These are phyloP conservation scores for Rhabdophis nuchalis DNA, from an alignment of 2,797 vertebrate species.

Conservation along the genomic window DNA sequence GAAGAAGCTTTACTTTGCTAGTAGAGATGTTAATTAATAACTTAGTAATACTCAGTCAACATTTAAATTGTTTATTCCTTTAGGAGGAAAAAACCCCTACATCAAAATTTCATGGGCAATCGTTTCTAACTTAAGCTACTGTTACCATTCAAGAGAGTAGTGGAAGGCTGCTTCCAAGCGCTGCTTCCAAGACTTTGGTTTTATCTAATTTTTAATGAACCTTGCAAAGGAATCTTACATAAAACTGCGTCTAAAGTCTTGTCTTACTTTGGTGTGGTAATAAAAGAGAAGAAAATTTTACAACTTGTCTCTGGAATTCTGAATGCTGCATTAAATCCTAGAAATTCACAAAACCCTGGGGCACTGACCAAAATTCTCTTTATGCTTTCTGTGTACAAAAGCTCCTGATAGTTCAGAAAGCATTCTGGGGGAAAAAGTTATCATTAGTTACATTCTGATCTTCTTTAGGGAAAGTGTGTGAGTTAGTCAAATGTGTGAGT, in stretches of 20 bases:
- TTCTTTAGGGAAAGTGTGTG: not conserved
- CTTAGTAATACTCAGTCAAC: not conserved
- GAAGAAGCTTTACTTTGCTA: not conserved
- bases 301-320: not conserved
- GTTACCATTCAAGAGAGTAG: not conserved
- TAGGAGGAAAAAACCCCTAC: not conserved
- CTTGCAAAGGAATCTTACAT: not conserved
- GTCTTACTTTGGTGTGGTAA: not conserved
- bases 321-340: not conserved
- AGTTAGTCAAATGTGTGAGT: not conserved
- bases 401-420: not conserved
- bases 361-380: not conserved
- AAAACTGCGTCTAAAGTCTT: not conserved
- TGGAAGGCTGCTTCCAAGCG: not conserved
- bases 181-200: not conserved
- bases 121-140: not conserved
- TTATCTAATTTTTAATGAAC: not conserved
- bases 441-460: not conserved
- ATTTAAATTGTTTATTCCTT: not conserved
- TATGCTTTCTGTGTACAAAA: not conserved
- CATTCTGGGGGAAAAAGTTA: not conserved
- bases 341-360: not conserved
- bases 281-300: not conserved
- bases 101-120: not conserved
- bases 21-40: not conserved